phyloP scores from a whole-genome alignment of 1,140 invertebrate species.

The Metopolophium dirhodum region DNA sequence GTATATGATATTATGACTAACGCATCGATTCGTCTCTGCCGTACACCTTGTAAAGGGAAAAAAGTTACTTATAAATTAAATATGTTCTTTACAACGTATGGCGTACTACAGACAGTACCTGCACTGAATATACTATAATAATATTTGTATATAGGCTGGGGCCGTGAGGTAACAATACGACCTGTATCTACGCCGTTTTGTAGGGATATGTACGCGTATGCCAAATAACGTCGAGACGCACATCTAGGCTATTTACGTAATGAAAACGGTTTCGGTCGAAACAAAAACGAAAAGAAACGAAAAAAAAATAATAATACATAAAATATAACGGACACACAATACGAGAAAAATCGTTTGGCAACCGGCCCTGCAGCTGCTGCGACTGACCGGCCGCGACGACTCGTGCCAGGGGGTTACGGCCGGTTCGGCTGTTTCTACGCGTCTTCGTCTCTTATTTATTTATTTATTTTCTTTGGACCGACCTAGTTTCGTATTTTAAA shows the following conservation, averaged over 20 bases:
- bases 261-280: constrained; percentile 12
- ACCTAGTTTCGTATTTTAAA: background rate
- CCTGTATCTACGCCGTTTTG: background rate
- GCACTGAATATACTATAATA: no score
- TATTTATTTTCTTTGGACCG: constrained; percentile 5
- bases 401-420: background rate
- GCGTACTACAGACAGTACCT: no score
- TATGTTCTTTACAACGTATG: background rate
- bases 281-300: background rate
- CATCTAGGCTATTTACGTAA: constrained; percentile 9
- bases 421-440: background rate
- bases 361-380: background rate
- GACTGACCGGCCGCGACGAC: background rate
- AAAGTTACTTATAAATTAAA: background rate
- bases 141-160: background rate
- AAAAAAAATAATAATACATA: background rate
- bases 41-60: background rate
- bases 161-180: background rate
- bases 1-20: background rate
- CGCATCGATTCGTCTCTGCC: background rate
- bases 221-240: background rate
- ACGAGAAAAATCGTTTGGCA: constrained; percentile 34
- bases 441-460: background rate
- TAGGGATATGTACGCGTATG: background rate
- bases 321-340: background rate